Evolutionary conservation across 2,888 invertebrate species (phyloP).

Genomic region (Cosmia pyralina): DNA sequence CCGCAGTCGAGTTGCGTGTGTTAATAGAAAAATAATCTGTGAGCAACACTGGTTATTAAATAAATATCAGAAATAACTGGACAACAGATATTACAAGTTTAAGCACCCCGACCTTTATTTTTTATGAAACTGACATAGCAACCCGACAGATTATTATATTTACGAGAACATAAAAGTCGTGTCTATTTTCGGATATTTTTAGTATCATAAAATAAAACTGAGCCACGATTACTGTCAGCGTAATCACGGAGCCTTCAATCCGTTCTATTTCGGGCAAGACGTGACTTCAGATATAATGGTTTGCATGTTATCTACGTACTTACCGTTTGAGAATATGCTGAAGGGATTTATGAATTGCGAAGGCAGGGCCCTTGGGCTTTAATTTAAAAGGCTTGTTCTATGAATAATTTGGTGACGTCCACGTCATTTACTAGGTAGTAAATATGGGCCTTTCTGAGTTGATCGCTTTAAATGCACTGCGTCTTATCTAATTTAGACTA

Average conservation of each 20-base stretch:
- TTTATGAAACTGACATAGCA: constrained; percentile 7
- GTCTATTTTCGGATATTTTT: constrained; percentile 43
- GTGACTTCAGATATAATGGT: constrained; percentile 51
- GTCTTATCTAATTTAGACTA: neutral
- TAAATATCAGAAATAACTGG: constrained; percentile 8
- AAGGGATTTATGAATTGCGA: constrained; percentile 27
- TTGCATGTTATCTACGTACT: constrained; percentile 37
- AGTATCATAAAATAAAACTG: constrained; percentile 47
- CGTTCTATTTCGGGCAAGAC: constrained; percentile 51
- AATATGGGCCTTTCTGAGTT: neutral
- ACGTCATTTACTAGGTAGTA: neutral
- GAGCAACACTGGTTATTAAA: neutral
- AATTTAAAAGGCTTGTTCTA: constrained; percentile 25
- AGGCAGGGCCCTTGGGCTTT: constrained; percentile 7
- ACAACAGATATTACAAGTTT: neutral
- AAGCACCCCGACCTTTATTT: neutral
- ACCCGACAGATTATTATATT: constrained; percentile 19
- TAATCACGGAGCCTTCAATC: constrained; percentile 48
- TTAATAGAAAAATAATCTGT: neutral
- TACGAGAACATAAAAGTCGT: constrained; percentile 28
- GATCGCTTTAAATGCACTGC: neutral
- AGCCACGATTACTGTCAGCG: constrained; percentile 32
- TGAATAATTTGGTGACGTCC: neutral
- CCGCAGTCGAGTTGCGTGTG: neutral
- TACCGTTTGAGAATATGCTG: constrained; percentile 39